Evolutionary conservation across 1,140 invertebrate species (phyloP).

Genomic region (honey bee (Apis mellifera)): DNA sequence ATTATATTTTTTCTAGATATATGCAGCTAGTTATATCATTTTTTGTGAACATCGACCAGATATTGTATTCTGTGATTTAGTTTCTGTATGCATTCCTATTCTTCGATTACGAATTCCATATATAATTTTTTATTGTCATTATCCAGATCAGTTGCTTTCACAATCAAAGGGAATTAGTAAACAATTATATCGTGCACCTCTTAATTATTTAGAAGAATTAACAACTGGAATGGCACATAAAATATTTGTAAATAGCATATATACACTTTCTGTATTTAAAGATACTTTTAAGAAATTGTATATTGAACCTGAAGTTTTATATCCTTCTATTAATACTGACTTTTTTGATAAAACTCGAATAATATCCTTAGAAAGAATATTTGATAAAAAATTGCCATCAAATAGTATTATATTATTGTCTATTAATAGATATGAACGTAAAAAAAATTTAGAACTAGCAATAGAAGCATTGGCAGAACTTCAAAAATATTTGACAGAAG

Average conservation of each 20-base stretch:
- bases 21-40: constrained; percentile 75
- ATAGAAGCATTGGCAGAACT: constrained; percentile 90
- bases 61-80: constrained; percentile 95
- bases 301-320: constrained; percentile 90
- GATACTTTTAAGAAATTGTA: constrained; percentile 90
- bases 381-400: constrained; percentile 72
- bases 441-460: constrained; percentile 95
- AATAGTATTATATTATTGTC: constrained; percentile 91
- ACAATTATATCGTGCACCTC: constrained; percentile 90
- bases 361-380: constrained; percentile 79
- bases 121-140: constrained; percentile 98
- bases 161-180: constrained; percentile 86
- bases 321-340: constrained; percentile 95
- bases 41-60: constrained; percentile 85
- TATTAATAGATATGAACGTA: constrained; percentile 98
- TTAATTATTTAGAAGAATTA: constrained; percentile 96
- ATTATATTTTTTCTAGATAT: constrained; percentile 68
- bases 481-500: constrained; percentile 80
- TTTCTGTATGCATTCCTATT: constrained; percentile 93
- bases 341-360: constrained; percentile 86
- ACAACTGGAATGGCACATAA: constrained; percentile 93
- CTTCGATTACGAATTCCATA: constrained; percentile 86
- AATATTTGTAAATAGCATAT: constrained; percentile 97
- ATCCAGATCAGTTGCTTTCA: constrained; percentile 96
- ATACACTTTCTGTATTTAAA: constrained; percentile 92